phyloP scores from a whole-genome alignment of 2,113 vertebrate genomes.

The Meleagris gallopavo region DNA sequence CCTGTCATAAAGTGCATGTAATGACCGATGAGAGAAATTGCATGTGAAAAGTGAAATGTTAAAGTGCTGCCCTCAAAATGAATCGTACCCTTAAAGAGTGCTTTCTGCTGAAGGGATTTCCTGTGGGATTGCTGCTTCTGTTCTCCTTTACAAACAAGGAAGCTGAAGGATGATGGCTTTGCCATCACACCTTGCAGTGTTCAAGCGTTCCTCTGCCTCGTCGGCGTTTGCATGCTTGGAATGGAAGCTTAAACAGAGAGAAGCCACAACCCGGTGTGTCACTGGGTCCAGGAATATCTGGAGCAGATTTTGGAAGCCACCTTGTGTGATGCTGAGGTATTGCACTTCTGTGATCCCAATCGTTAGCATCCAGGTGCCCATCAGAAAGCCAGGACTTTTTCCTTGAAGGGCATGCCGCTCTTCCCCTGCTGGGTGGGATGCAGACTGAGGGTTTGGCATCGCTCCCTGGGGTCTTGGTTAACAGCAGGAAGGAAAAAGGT shows the following conservation, averaged over 20 bases:
- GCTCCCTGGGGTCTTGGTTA: neutral
- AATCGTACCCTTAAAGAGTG: accelerated
- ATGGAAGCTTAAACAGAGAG: too few relatives aligned
- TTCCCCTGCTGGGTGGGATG: neutral
- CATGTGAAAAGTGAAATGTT: neutral
- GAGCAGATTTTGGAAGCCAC: neutral
- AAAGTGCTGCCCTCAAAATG: neutral
- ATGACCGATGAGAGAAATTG: neutral
- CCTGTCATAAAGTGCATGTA: neutral
- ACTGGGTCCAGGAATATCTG: accelerated
- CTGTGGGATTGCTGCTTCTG: neutral
- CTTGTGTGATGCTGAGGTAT: neutral
- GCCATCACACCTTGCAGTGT: neutral
- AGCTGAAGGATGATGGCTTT: neutral
- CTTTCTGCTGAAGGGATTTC: neutral
- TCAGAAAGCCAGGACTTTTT: accelerated
- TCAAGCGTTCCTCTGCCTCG: accelerated
- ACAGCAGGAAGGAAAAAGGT: neutral
- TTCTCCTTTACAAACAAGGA: accelerated
- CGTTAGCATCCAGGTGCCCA: neutral
- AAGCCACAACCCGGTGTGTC: neutral
- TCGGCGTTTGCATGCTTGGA: neutral
- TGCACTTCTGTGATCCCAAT: accelerated
- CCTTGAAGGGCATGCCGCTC: neutral
- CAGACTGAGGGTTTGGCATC: neutral